A percentile compares a stretch with the other conserved stretches of the same genome.
Evolutionary conservation across 2,113 vertebrate genomes (phyloP).

Genomic region (Trematocara variabile): DNA sequence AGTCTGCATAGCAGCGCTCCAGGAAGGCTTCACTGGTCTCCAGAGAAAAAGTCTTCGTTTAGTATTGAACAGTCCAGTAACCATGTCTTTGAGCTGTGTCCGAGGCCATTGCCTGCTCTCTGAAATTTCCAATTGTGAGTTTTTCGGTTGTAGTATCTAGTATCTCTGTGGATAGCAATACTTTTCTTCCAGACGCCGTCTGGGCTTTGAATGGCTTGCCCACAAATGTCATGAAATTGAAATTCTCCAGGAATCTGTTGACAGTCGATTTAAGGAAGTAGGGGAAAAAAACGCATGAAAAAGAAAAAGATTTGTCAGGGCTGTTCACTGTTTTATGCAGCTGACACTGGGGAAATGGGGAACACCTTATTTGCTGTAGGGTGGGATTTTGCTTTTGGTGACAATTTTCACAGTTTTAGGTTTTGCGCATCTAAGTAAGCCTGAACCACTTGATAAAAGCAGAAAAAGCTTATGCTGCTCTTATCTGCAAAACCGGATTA

Average conservation of each 20-base stretch:
- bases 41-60: conserved; percentile 50
- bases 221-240: conserved; percentile 34
- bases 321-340: conserved; percentile 22
- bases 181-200: background rate
- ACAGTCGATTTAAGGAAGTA: conserved; percentile 28
- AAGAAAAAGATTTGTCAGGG: conserved; percentile 24
- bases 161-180: conserved; percentile 41
- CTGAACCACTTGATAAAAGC: conserved; percentile 41
- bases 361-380: conserved; percentile 31
- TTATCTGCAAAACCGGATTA: conserved; percentile 40
- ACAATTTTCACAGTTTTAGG: conserved; percentile 48
- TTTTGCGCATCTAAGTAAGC: conserved; percentile 27
- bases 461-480: conserved; percentile 22
- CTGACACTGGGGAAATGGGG: conserved; percentile 40
- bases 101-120: conserved; percentile 26
- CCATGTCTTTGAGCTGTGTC: conserved; percentile 53
- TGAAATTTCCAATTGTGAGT: conserved; percentile 25
- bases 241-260: conserved; percentile 41
- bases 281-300: background rate
- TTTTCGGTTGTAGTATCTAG: background rate
- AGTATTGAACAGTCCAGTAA: conserved; percentile 68
- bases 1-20: conserved; percentile 35
- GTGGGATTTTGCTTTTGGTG: conserved; percentile 41
- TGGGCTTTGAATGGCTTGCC: conserved; percentile 33
- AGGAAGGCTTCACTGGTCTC: conserved; percentile 59